Percentiles rank a stretch among this genome's conserved stretches.
These are phyloP conservation scores for Platycheirus rosarum DNA, from an alignment of 2,888 invertebrate genomes.

Conservation along the genomic window DNA sequence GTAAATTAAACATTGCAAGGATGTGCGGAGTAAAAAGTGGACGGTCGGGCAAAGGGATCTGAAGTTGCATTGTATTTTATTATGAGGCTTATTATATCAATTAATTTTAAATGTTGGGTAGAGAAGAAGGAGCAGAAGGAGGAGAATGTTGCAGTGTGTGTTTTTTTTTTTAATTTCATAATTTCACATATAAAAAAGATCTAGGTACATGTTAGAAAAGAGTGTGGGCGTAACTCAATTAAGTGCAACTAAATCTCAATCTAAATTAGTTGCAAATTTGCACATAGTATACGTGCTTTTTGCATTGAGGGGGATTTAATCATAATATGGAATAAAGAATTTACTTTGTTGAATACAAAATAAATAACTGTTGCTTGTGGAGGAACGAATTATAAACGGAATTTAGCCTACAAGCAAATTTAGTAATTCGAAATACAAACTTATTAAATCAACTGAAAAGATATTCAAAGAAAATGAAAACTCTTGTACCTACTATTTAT, in stretches of 20 bases:
- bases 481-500: too few relatives aligned
- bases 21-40: conserved; percentile 26
- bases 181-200: conserved; percentile 64
- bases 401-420: too few relatives aligned
- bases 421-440: too few relatives aligned
- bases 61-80: conserved; percentile 55
- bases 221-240: conserved; percentile 67
- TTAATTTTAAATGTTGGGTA: conserved; percentile 54
- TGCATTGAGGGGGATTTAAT: conserved; percentile 11
- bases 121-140: not conserved
- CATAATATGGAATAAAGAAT: conserved; percentile 13
- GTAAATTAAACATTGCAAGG: conserved; percentile 64
- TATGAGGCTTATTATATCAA: conserved; percentile 63
- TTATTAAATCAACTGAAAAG: too few relatives aligned
- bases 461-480: too few relatives aligned
- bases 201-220: conserved; percentile 54
- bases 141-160: too few relatives aligned
- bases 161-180: conserved; percentile 53
- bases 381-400: too few relatives aligned
- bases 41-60: not conserved
- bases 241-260: conserved; percentile 65
- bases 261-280: conserved; percentile 72
- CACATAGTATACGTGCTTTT: conserved; percentile 18
- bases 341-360: conserved; percentile 41
- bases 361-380: conserved; percentile 31